These are phyloP conservation scores for Arctia plantaginis DNA, from an alignment of 2,888 invertebrate genomes.

Conservation along the genomic window DNA sequence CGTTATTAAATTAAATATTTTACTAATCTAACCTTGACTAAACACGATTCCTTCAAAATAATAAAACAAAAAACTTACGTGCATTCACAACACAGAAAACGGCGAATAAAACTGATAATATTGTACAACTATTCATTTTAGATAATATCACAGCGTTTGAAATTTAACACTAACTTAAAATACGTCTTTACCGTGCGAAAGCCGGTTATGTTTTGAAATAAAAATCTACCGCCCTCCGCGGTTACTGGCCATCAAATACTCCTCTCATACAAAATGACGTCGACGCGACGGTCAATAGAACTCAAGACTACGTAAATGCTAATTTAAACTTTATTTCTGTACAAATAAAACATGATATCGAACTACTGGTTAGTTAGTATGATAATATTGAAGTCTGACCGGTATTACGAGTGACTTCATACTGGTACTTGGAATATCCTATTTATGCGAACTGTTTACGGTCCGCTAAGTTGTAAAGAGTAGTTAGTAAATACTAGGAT, in stretches of 20 bases:
- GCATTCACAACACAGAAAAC: slow-evolving; percentile 19
- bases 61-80: slow-evolving; percentile 26
- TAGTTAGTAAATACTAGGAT: background rate
- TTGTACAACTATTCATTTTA: slow-evolving; percentile 12
- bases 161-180: slow-evolving; percentile 9
- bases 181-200: slow-evolving; percentile 1
- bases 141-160: slow-evolving; percentile 9
- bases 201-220: slow-evolving; percentile 2
- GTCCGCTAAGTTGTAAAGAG: slow-evolving; percentile 4
- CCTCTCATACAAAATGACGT: background rate
- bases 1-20: background rate
- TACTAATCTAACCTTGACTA: background rate
- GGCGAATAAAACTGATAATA: background rate
- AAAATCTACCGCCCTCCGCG: background rate
- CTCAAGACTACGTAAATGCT: background rate
- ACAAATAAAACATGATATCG: background rate
- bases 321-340: background rate
- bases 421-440: slow-evolving; percentile 10
- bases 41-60: background rate
- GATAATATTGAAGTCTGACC: slow-evolving; percentile 1
- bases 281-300: slow-evolving; percentile 1
- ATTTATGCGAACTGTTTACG: slow-evolving; percentile 5
- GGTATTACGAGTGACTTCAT: slow-evolving; percentile 11
- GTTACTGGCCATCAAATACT: background rate
- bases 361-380: background rate